A percentile compares a stretch with the other conserved stretches of the same genome.
These are phyloP conservation scores for Macrotus californicus DNA, from an alignment of 2,113 vertebrate genomes.

Conservation along the genomic window DNA sequence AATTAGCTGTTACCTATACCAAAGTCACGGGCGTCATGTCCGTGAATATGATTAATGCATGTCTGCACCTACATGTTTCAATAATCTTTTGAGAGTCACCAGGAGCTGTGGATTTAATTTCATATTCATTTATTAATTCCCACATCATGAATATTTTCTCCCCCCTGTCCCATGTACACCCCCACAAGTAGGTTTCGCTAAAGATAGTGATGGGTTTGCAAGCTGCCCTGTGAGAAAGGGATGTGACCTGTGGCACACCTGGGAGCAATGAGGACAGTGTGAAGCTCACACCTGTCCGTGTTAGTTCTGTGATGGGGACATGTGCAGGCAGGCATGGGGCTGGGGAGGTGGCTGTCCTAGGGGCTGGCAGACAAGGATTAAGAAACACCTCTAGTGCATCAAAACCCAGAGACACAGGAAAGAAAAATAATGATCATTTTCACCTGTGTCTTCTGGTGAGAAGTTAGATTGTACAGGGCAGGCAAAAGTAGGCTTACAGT, in stretches of 20 bases:
- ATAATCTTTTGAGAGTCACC: neutral
- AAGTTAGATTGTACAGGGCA: neutral
- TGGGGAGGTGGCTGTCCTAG: rapidly evolving
- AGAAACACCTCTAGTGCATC: neutral
- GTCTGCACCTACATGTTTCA: neutral
- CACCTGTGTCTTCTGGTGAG: neutral
- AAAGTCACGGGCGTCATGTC: neutral
- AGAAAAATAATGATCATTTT: neutral
- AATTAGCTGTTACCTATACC: neutral
- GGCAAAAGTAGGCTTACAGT: neutral
- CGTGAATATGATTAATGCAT: neutral
- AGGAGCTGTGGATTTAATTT: neutral
- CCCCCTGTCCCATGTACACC: rapidly evolving
- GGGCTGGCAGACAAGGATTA: rapidly evolving
- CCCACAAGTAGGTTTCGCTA: neutral
- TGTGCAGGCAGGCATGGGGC: no score
- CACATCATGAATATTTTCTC: neutral
- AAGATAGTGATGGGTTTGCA: neutral
- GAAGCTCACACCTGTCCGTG: no score
- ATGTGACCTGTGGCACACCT: neutral
- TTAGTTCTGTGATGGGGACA: neutral
- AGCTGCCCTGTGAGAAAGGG: neutral
- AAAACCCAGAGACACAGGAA: neutral
- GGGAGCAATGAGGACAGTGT: rapidly evolving
- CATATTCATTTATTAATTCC: neutral